These are phyloP conservation scores for Nowickia ferox DNA, from an alignment of 2,888 invertebrate species.

Conservation along the genomic window DNA sequence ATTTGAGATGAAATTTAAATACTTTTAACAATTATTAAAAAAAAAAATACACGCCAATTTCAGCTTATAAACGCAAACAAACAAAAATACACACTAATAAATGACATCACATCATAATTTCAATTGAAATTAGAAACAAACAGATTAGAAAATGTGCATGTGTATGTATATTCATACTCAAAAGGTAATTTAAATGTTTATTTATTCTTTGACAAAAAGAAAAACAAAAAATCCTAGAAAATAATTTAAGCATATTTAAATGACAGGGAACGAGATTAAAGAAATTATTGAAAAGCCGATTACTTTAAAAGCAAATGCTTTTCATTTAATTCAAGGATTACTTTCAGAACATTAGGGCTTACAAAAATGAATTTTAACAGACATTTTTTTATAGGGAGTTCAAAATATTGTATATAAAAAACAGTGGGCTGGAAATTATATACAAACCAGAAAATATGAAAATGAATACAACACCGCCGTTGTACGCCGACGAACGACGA, in stretches of 20 bases:
- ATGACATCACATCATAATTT: conserved; percentile 67
- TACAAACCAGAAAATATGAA: too few relatives aligned
- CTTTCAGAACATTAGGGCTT: too few relatives aligned
- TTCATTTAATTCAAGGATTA: too few relatives aligned
- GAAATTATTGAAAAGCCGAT: too few relatives aligned
- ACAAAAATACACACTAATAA: conserved; percentile 10
- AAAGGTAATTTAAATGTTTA: conserved; percentile 43
- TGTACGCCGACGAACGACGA: too few relatives aligned
- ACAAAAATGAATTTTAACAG: too few relatives aligned
- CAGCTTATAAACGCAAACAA: conserved; percentile 21
- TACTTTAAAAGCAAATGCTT: too few relatives aligned
- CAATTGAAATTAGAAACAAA: conserved; percentile 13
- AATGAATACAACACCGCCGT: too few relatives aligned
- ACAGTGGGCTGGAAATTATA: too few relatives aligned
- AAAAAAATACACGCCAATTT: conserved; percentile 22
- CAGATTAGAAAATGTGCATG: conserved; percentile 1
- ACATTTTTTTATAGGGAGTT: too few relatives aligned
- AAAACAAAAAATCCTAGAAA: background rate
- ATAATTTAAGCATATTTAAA: conserved; percentile 6
- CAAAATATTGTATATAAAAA: too few relatives aligned
- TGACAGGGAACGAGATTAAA: background rate
- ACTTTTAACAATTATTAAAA: too few relatives aligned
- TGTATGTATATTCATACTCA: background rate
- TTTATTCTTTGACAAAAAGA: conserved; percentile 16
- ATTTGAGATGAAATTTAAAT: background rate